Percentiles rank a stretch among this genome's conserved stretches.
Evolutionary conservation across 2,797 vertebrate genomes (phyloP).

Genomic region (Tapera naevia): DNA sequence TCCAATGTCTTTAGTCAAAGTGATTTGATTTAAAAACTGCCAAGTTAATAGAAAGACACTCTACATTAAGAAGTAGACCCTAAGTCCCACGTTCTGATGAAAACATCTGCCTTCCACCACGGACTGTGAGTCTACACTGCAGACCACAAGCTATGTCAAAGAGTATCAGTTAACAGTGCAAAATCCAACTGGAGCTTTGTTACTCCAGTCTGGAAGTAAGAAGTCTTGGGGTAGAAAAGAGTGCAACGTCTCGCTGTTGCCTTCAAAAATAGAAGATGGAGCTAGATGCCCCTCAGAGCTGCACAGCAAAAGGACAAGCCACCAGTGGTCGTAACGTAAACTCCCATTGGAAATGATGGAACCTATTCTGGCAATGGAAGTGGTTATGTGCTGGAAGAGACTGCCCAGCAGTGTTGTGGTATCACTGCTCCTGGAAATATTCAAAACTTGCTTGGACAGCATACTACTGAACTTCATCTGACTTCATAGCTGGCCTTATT

Average conservation of each 20-base stretch:
- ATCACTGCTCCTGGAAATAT: background rate
- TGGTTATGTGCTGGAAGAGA: background rate
- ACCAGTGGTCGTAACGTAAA: background rate
- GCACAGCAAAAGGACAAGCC: background rate
- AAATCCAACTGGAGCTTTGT: background rate
- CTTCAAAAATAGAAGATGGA: background rate
- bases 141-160: background rate
- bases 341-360: background rate
- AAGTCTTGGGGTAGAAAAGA: background rate
- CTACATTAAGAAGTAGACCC: background rate
- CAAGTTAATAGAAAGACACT: rapidly evolving
- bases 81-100: background rate
- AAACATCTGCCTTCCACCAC: background rate
- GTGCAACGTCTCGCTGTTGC: rapidly evolving
- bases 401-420: background rate
- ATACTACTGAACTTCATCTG: background rate
- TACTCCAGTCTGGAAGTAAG: background rate
- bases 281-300: background rate
- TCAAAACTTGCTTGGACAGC: background rate
- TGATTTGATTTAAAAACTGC: background rate
- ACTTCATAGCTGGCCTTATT: background rate
- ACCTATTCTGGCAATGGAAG: background rate
- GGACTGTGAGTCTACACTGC: background rate
- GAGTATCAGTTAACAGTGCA: background rate
- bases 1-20: background rate